A percentile compares a stretch with the other conserved stretches of the same genome.
Conservation (phyloP, 92 coral and sea anemone genomes). For the Parazoanthus atlanticus region DNA sequence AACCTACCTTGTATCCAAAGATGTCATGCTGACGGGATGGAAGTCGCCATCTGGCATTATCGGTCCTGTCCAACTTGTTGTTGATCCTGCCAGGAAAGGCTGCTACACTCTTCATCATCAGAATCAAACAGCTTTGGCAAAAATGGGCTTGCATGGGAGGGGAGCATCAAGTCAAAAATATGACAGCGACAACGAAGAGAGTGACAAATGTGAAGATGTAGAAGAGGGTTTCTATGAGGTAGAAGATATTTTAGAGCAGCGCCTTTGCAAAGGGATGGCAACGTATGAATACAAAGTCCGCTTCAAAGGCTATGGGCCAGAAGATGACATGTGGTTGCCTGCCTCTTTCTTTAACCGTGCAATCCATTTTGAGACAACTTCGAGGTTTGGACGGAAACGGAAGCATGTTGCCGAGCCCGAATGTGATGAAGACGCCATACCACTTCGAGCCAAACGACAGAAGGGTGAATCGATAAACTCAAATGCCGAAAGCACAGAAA, state of each 20-base stretch:
- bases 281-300: constrained; percentile 54
- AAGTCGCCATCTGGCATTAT: constrained; percentile 41
- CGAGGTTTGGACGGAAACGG: constrained; percentile 52
- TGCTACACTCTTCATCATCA: neutral
- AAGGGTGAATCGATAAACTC: neutral
- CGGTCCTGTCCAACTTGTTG: constrained; percentile 38
- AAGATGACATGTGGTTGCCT: constrained; percentile 67
- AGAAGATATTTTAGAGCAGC: constrained; percentile 38
- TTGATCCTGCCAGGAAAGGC: constrained; percentile 21
- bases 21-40: constrained; percentile 48
- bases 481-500: neutral
- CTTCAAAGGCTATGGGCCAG: constrained; percentile 58
- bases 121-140: neutral
- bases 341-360: constrained; percentile 52
- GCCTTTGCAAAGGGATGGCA: constrained; percentile 11
- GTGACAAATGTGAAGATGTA: neutral
- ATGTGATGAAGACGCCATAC: neutral
- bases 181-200: neutral
- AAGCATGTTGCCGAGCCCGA: constrained; percentile 19
- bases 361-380: neutral
- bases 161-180: neutral
- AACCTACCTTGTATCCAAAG: constrained; percentile 40
- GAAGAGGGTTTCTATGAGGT: constrained; percentile 61
- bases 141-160: neutral
- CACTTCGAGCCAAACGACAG: constrained; percentile 10